These are phyloP conservation scores for Leontopithecus rosalia DNA, from an alignment of 2,797 vertebrate species.

Conservation along the genomic window DNA sequence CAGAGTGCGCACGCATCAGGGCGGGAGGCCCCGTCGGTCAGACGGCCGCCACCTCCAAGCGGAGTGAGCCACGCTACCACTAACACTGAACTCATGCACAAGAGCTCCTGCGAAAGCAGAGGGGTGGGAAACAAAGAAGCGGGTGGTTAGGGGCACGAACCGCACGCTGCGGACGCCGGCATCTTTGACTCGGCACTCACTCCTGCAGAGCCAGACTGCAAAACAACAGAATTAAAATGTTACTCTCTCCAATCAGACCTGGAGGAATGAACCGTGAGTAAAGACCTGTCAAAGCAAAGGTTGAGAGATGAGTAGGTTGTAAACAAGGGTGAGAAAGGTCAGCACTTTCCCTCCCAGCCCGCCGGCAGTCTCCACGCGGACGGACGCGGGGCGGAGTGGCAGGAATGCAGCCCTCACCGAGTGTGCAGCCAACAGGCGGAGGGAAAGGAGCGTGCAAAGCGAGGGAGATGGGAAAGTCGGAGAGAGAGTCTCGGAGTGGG, in stretches of 20 bases:
- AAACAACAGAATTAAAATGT: slow-evolving; percentile 61
- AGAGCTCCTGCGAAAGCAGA: slow-evolving; percentile 83
- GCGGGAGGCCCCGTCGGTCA: slow-evolving; percentile 82
- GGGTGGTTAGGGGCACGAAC: slow-evolving; percentile 68
- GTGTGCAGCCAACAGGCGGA: background rate
- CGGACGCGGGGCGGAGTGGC: rapidly evolving
- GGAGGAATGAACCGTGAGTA: background rate
- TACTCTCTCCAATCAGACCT: slow-evolving; percentile 62
- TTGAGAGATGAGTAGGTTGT: background rate
- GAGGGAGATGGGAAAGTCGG: background rate
- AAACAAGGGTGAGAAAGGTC: rapidly evolving
- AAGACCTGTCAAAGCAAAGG: slow-evolving; percentile 72
- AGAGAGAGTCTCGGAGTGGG: background rate
- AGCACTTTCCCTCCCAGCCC: background rate
- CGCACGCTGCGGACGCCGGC: slow-evolving; percentile 46
- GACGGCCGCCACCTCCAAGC: slow-evolving; percentile 71
- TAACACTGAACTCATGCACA: slow-evolving; percentile 85
- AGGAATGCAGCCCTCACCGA: background rate
- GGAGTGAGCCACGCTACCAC: slow-evolving; percentile 77
- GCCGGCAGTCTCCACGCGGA: background rate
- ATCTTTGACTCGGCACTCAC: background rate
- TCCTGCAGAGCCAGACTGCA: slow-evolving; percentile 70
- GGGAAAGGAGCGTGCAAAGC: background rate
- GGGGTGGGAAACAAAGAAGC: slow-evolving; percentile 69
- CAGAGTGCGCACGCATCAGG: slow-evolving; percentile 67